These are phyloP conservation scores for Patella ulyssiponensis DNA, from an alignment of 2,888 invertebrate species.

Conservation along the genomic window DNA sequence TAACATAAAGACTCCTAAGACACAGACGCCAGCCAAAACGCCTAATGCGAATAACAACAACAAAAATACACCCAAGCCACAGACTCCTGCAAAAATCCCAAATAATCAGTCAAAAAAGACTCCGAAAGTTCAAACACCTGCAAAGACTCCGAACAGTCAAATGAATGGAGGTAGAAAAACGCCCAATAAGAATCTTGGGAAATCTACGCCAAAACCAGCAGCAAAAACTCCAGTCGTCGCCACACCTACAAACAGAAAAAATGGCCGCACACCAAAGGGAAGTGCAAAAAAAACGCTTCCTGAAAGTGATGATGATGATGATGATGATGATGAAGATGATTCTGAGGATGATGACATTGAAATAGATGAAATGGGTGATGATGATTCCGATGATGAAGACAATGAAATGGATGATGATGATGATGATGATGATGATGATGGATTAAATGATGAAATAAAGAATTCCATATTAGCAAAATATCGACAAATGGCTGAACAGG, in stretches of 20 bases:
- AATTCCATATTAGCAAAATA: conserved; percentile 1
- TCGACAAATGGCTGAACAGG: neutral
- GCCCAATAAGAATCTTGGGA: neutral
- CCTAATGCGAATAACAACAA: neutral
- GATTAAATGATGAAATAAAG: neutral
- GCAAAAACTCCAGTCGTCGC: neutral
- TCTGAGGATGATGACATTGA: neutral
- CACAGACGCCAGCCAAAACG: neutral
- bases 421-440: conserved; percentile 21
- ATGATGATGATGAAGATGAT: conserved; percentile 8
- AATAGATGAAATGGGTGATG: conserved; percentile 10
- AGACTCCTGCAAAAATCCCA: neutral
- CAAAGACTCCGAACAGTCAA: conserved; percentile 4
- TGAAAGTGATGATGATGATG: neutral
- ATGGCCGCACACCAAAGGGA: too few species aligned
- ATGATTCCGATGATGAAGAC: conserved; percentile 8
- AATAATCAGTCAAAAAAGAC: neutral
- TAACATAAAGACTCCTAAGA: neutral
- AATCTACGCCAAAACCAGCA: neutral
- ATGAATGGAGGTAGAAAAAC: conserved; percentile 4
- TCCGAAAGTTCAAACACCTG: conserved; percentile 7
- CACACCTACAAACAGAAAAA: too few species aligned
- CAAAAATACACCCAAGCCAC: neutral
- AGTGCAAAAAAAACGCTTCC: neutral
- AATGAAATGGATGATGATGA: conserved; percentile 9